phyloP scores from a whole-genome alignment of 2,888 invertebrate species.

The Tillus elongatus region DNA sequence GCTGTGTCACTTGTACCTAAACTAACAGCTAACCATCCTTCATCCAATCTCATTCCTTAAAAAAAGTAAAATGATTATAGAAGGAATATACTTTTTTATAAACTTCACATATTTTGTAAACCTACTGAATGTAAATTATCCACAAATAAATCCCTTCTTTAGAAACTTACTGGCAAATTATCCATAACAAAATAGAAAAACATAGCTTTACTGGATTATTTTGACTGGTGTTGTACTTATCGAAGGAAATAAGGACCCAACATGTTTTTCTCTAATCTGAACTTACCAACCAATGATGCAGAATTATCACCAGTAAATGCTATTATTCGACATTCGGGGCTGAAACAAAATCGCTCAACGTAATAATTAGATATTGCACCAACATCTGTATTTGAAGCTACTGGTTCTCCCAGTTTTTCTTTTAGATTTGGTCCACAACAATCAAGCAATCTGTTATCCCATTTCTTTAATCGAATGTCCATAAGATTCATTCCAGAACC shows the following conservation, averaged over 20 bases:
- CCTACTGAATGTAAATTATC: too few relatives aligned
- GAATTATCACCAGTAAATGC: constrained; percentile 96
- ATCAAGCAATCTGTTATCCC: constrained; percentile 68
- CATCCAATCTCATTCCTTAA: constrained; percentile 69
- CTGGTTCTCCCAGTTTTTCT: constrained; percentile 65
- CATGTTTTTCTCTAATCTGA: too few relatives aligned
- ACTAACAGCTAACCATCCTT: constrained; percentile 79
- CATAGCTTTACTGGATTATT: too few relatives aligned
- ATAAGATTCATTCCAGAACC: constrained; percentile 95
- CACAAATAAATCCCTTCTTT: too few relatives aligned
- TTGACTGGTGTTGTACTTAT: too few relatives aligned
- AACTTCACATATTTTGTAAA: too few relatives aligned
- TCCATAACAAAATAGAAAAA: too few relatives aligned
- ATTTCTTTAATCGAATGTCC: constrained; percentile 66
- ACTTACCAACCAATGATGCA: constrained; percentile 66
- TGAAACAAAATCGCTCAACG: constrained; percentile 79
- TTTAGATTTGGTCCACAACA: constrained; percentile 67
- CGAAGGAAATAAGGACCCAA: too few relatives aligned
- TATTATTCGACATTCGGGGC: constrained; percentile 66
- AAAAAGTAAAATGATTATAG: constrained; percentile 12
- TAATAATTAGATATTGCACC: constrained; percentile 72
- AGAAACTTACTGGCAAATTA: too few relatives aligned
- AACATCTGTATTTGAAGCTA: constrained; percentile 59
- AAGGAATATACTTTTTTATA: too few relatives aligned
- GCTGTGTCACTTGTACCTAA: constrained; percentile 92